phyloP scores from a whole-genome alignment of 2,888 invertebrate species.

The Coronaproctus castanopsis region DNA sequence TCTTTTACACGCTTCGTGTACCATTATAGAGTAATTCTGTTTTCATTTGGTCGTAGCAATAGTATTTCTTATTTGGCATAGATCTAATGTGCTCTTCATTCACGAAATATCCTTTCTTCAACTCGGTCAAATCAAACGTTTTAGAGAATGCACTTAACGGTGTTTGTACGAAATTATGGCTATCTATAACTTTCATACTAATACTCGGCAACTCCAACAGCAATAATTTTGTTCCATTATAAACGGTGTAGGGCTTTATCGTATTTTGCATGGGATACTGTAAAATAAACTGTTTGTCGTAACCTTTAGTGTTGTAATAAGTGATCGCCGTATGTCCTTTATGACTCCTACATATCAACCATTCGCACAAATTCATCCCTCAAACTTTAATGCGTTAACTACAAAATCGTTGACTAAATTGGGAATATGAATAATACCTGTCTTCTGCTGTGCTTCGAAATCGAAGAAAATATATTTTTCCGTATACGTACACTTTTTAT shows the following conservation, averaged over 20 bases:
- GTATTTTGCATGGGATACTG: slow-evolving; percentile 9
- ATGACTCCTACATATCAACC: slow-evolving; percentile 16
- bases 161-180: slow-evolving; percentile 22
- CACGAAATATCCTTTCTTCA: slow-evolving; percentile 20
- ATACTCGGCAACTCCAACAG: slow-evolving; percentile 14
- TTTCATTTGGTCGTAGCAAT: slow-evolving; percentile 18
- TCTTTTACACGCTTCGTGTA: slow-evolving; percentile 14
- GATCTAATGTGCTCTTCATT: slow-evolving; percentile 20
- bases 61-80: slow-evolving; percentile 17
- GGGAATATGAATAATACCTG: slow-evolving; percentile 13
- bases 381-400: slow-evolving; percentile 12
- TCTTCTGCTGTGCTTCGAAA: slow-evolving; percentile 14
- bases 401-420: slow-evolving; percentile 16
- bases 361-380: too few species aligned
- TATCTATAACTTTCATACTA: slow-evolving; percentile 6
- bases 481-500: slow-evolving; percentile 12
- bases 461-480: slow-evolving; percentile 15
- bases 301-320: slow-evolving; percentile 14
- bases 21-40: slow-evolving; percentile 16
- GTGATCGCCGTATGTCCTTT: slow-evolving; percentile 13
- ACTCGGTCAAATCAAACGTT: slow-evolving; percentile 19
- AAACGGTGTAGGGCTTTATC: slow-evolving; percentile 16
- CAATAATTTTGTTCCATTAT: slow-evolving; percentile 18
- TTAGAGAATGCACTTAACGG: slow-evolving; percentile 19
- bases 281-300: slow-evolving; percentile 14